phyloP scores from a whole-genome alignment of 2,888 invertebrate species.

The Phyto melanocephala region DNA sequence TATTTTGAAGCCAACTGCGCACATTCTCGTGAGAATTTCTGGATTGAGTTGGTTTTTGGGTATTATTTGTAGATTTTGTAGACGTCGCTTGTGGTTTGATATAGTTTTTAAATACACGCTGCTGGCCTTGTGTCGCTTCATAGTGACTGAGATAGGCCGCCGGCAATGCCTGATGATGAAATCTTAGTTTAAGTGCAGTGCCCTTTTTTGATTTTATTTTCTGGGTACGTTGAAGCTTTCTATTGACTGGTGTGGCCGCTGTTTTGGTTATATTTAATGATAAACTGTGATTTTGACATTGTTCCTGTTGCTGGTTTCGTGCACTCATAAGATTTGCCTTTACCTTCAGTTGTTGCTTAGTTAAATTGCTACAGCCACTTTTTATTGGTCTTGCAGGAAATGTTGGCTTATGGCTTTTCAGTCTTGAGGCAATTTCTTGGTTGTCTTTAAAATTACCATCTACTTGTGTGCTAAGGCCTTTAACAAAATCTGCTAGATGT shows the following conservation, averaged over 20 bases:
- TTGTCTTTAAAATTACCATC: slow-evolving; percentile 24
- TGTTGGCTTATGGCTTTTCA: neutral
- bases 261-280: neutral
- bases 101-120: slow-evolving; percentile 77
- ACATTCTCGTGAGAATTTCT: slow-evolving; percentile 82
- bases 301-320: slow-evolving; percentile 50
- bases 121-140: slow-evolving; percentile 84
- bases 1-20: slow-evolving; percentile 87
- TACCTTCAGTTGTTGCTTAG: slow-evolving; percentile 74
- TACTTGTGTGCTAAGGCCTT: slow-evolving; percentile 66
- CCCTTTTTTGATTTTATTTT: slow-evolving; percentile 42
- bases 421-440: neutral
- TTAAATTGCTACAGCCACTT: slow-evolving; percentile 71
- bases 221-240: slow-evolving; percentile 48
- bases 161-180: slow-evolving; percentile 89
- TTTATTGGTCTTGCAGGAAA: slow-evolving; percentile 32
- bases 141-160: slow-evolving; percentile 89
- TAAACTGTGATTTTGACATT: slow-evolving; percentile 17
- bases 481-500: slow-evolving; percentile 73
- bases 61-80: slow-evolving; percentile 69
- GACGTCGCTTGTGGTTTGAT: slow-evolving; percentile 70
- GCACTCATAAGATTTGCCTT: slow-evolving; percentile 73
- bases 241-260: neutral
- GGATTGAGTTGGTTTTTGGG: slow-evolving; percentile 16
- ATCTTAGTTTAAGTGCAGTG: slow-evolving; percentile 84